A percentile compares a stretch with the other conserved stretches of the same genome.
Conservation (phyloP, 2,113 vertebrate genomes). For the Hippolais icterina region DNA sequence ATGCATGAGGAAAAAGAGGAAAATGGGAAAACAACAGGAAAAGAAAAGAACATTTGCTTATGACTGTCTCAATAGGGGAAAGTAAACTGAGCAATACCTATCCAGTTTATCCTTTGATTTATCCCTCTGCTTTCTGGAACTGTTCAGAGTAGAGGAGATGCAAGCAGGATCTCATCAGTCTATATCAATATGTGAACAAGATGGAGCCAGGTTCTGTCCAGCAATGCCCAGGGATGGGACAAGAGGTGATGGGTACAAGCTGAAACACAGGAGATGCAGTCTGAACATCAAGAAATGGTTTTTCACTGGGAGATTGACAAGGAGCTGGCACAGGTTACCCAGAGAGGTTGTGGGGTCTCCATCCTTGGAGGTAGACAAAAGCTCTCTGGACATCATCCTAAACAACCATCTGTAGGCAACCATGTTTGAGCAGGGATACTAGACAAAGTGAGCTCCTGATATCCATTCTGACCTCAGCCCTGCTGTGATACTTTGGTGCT, state of each 20-base stretch:
- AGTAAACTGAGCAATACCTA: background rate
- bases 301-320: background rate
- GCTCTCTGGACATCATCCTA: background rate
- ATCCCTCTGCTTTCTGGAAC: background rate
- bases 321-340: background rate
- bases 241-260: background rate
- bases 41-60: background rate
- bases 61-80: background rate
- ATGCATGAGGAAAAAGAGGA: background rate
- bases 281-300: background rate
- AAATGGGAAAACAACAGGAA: background rate
- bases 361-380: background rate
- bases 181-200: background rate
- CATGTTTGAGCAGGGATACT: fast-evolving
- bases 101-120: background rate
- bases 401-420: background rate
- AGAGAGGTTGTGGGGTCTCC: background rate
- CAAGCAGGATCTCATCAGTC: background rate
- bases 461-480: background rate
- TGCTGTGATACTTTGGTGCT: background rate
- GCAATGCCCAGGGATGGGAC: background rate
- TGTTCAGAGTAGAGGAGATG: background rate
- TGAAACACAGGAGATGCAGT: background rate
- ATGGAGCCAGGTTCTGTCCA: background rate
- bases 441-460: background rate